Conservation (phyloP, 2,888 invertebrate genomes). For the Dorcus hopei region DNA sequence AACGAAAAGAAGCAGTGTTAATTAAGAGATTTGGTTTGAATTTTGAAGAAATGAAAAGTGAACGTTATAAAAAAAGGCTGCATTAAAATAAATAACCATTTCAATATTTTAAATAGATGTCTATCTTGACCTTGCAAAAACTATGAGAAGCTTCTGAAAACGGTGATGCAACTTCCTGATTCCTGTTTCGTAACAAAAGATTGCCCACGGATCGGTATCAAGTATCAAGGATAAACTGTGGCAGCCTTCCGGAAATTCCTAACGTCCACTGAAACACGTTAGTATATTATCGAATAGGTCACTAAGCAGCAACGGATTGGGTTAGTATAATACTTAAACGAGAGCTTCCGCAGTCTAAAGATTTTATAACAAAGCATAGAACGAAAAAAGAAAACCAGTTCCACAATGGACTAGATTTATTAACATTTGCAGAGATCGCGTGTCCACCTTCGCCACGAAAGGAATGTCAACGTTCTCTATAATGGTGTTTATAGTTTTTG, state of each 20-base stretch:
- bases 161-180: neutral
- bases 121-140: too few species aligned
- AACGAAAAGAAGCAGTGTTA: too few species aligned
- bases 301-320: neutral
- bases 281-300: neutral
- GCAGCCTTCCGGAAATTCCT: slow-evolving; percentile 13
- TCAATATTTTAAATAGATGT: too few species aligned
- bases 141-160: neutral
- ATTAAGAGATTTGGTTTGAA: too few species aligned
- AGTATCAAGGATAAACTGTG: slow-evolving; percentile 9
- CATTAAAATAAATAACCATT: too few species aligned
- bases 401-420: neutral
- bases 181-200: slow-evolving; percentile 2
- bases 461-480: too few species aligned
- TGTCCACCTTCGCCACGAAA: too few species aligned
- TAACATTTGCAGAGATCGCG: too few species aligned
- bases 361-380: neutral
- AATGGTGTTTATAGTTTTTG: too few species aligned
- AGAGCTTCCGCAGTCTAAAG: neutral
- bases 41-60: too few species aligned
- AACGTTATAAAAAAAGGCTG: too few species aligned
- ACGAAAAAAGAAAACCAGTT: neutral
- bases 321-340: neutral
- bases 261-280: neutral
- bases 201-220: neutral